Evolutionary conservation across 2,113 vertebrate genomes (phyloP).

Genomic region (Laticauda laticaudata): DNA sequence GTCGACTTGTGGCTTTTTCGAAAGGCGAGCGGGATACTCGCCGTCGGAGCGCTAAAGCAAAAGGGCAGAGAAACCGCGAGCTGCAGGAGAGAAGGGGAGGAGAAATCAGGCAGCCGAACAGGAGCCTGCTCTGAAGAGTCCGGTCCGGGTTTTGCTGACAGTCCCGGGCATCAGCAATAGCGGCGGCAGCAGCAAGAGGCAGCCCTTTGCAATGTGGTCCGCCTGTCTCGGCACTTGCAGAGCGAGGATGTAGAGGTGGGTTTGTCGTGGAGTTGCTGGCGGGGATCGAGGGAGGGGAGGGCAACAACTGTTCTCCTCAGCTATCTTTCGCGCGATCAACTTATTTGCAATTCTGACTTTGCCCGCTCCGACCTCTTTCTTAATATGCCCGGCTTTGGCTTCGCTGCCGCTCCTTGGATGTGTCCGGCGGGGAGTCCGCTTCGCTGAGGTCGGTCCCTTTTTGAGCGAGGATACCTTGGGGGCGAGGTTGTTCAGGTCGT

Average conservation of each 20-base stretch:
- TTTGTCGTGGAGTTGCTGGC: slow-evolving; percentile 62
- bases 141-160: slow-evolving; percentile 88
- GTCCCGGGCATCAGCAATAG: slow-evolving; percentile 71
- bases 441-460: not conserved
- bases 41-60: not conserved
- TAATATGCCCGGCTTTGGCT: not conserved
- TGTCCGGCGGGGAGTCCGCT: not conserved
- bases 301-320: not conserved
- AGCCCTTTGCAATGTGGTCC: slow-evolving; percentile 81
- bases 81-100: not conserved
- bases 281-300: not conserved
- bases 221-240: slow-evolving; percentile 76
- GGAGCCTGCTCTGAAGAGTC: slow-evolving; percentile 65
- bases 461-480: not conserved
- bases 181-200: slow-evolving; percentile 41
- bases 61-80: slow-evolving; percentile 41
- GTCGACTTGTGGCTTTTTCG: not conserved
- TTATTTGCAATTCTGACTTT: not conserved
- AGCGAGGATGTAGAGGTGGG: slow-evolving; percentile 90
- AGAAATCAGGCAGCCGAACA: not conserved
- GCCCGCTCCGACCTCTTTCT: not conserved
- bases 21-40: not conserved
- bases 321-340: not conserved
- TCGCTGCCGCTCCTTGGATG: slow-evolving; percentile 48
- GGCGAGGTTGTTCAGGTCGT: slow-evolving; percentile 14